phyloP scores from a whole-genome alignment of 2,797 vertebrate species.

The Centroberyx gerrardi region DNA sequence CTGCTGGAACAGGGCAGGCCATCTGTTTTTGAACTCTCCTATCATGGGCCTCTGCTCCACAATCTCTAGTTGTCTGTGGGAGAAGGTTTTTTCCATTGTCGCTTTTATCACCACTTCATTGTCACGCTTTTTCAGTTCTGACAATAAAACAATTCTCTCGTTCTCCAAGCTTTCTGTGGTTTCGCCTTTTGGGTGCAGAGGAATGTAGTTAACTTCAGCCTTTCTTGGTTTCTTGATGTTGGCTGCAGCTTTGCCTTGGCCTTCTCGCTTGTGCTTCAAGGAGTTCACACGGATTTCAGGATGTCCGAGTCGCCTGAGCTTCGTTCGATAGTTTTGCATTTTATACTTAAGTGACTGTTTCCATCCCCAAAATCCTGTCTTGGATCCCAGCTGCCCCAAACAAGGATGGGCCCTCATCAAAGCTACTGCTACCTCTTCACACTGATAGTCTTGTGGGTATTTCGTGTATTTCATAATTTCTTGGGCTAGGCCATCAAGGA shows the following conservation, averaged over 20 bases:
- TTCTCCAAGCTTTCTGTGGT: constrained; percentile 37
- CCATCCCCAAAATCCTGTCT: constrained; percentile 51
- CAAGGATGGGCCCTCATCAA: constrained; percentile 51
- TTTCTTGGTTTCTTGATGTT: constrained; percentile 39
- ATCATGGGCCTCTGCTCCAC: constrained; percentile 21
- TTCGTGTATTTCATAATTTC: constrained; percentile 59
- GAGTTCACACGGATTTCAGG: constrained; percentile 53
- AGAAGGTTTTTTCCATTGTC: constrained; percentile 42
- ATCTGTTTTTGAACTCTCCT: too few relatives aligned
- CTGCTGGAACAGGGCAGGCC: not conserved
- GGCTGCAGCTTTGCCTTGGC: constrained; percentile 36
- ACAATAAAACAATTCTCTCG: constrained; percentile 31
- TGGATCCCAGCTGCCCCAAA: constrained; percentile 53
- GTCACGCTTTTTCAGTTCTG: constrained; percentile 26
- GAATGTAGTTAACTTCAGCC: constrained; percentile 40
- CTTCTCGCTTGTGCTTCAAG: constrained; percentile 35
- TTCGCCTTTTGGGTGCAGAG: constrained; percentile 37
- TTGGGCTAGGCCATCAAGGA: constrained; percentile 49
- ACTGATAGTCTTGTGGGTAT: constrained; percentile 57
- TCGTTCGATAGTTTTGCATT: constrained; percentile 49
- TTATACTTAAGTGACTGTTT: constrained; percentile 56
- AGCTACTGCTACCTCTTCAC: constrained; percentile 57
- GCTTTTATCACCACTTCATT: constrained; percentile 28
- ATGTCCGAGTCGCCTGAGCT: constrained; percentile 22
- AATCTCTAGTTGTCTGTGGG: constrained; percentile 20